Evolutionary conservation across 2,797 vertebrate species (phyloP).

Genomic region (Hoplostethus atlanticus): DNA sequence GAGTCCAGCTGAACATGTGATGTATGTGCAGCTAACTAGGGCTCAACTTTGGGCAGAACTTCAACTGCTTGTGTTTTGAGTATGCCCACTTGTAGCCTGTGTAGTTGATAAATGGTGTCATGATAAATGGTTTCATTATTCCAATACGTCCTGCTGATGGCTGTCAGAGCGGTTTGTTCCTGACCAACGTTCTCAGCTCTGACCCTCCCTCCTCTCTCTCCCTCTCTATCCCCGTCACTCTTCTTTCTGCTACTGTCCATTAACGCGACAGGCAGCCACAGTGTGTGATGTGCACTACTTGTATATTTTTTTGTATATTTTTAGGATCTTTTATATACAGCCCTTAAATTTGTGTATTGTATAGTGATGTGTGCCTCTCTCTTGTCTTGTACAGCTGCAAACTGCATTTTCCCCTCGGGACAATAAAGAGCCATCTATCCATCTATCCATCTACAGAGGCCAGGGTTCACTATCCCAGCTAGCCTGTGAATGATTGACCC

Average conservation of each 20-base stretch:
- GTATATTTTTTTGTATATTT: too few relatives aligned
- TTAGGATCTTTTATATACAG: too few relatives aligned
- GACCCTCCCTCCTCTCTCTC: conserved; percentile 2
- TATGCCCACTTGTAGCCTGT: neutral
- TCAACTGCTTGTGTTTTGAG: neutral
- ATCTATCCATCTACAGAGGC: conserved; percentile 16
- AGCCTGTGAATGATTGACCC: conserved; percentile 57
- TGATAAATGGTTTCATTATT: conserved; percentile 1
- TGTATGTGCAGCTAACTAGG: conserved; percentile 8
- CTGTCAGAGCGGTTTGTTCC: conserved; percentile 32
- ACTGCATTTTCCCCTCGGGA: too few relatives aligned
- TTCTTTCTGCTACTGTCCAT: conserved; percentile 14
- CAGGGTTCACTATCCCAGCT: conserved; percentile 41
- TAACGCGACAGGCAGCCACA: conserved; percentile 13
- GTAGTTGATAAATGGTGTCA: neutral
- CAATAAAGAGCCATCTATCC: too few relatives aligned
- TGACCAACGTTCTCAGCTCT: conserved; percentile 21
- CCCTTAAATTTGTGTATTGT: too few relatives aligned
- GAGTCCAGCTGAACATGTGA: neutral
- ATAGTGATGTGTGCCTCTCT: too few relatives aligned
- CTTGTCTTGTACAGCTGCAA: too few relatives aligned
- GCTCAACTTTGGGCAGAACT: neutral
- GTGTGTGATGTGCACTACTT: neutral
- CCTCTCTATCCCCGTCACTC: neutral
- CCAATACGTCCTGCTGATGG: conserved; percentile 2